A percentile compares a stretch with the other conserved stretches of the same genome.
These are phyloP conservation scores for Ramazzottius varieornatus DNA, from an alignment of 2,888 invertebrate genomes.

Conservation along the genomic window DNA sequence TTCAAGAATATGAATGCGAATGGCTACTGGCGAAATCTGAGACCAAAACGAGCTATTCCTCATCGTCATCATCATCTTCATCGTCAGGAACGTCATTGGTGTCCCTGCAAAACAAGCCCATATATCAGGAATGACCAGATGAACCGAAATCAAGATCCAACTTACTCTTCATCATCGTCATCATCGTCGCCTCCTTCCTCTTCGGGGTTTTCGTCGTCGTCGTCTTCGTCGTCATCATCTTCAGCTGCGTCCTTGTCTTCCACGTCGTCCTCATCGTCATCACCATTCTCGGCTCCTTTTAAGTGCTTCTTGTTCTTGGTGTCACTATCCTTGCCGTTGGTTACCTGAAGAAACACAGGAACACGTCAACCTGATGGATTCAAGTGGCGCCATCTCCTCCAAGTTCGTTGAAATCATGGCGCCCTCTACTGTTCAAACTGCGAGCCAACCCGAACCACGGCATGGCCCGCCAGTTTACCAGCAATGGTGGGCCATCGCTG, in stretches of 20 bases:
- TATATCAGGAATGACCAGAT: background rate
- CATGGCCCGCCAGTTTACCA: no score
- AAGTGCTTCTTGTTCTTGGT: background rate
- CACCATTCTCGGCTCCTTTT: background rate
- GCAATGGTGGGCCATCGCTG: no score
- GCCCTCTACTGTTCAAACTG: no score
- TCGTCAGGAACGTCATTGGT: slow-evolving; percentile 3
- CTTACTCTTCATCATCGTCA: background rate
- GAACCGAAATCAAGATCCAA: background rate
- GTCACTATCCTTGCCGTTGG: background rate
- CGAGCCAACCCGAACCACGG: no score
- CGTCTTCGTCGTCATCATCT: background rate
- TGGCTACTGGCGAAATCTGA: no score
- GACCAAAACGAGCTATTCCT: background rate
- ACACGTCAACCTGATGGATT: no score
- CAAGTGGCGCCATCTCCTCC: no score
- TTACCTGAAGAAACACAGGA: background rate
- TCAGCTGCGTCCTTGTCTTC: background rate
- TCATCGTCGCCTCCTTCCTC: background rate
- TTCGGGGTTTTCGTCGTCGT: background rate
- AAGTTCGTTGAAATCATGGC: no score
- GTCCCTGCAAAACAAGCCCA: background rate
- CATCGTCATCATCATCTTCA: background rate
- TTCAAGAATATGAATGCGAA: no score
- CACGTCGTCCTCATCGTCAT: background rate